Evolutionary conservation across 2,797 vertebrate species (phyloP).

Genomic region (Rhodeus uyekii): DNA sequence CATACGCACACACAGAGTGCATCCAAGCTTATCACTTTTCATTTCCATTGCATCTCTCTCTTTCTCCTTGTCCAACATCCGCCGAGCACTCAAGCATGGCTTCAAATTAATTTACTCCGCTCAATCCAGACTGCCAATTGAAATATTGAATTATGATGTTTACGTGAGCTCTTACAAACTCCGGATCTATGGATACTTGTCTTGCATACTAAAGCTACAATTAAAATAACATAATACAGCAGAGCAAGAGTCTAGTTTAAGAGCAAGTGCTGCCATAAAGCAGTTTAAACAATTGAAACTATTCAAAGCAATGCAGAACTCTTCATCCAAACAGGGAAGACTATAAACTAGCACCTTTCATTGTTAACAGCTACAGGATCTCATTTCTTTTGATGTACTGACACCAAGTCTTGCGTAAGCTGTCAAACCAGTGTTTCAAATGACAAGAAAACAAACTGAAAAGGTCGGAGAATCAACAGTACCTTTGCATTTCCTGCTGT

Average conservation of each 20-base stretch:
- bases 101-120: constrained; percentile 75
- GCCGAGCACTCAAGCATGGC: constrained; percentile 58
- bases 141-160: constrained; percentile 65
- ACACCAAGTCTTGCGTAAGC: neutral
- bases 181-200: constrained; percentile 52
- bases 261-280: neutral
- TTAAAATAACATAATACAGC: neutral
- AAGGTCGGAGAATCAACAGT: constrained; percentile 39
- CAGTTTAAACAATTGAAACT: neutral
- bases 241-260: neutral
- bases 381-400: constrained; percentile 3
- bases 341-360: neutral
- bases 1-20: constrained; percentile 48
- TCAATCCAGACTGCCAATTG: constrained; percentile 59
- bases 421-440: neutral
- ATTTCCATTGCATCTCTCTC: constrained; percentile 52
- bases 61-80: constrained; percentile 46
- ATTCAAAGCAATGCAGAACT: neutral
- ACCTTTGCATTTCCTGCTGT: constrained; percentile 75
- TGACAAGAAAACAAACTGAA: neutral
- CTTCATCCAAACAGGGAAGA: neutral
- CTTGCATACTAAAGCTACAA: constrained; percentile 4
- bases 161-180: constrained; percentile 60
- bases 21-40: constrained; percentile 68
- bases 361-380: neutral